Conservation (phyloP, 2,797 vertebrate species). For the Chelon labrosus region DNA sequence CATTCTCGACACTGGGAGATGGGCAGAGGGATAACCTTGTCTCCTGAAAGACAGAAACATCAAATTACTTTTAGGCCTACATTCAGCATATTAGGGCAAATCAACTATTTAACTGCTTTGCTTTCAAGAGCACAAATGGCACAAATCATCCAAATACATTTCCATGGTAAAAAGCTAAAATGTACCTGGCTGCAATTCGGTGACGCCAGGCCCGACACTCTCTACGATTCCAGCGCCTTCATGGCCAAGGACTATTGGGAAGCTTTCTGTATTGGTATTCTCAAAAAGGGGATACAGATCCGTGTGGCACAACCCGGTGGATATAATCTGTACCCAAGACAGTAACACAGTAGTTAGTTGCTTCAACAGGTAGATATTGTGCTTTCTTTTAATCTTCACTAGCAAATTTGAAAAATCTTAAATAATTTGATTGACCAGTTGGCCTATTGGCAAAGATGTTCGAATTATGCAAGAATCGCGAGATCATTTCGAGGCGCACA, state of each 20-base stretch:
- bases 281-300: conserved; percentile 84
- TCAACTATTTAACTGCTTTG: no score
- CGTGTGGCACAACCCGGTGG: conserved; percentile 81
- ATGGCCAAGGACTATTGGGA: conserved; percentile 85
- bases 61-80: not conserved
- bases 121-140: no score
- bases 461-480: no score
- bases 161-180: not conserved
- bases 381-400: not conserved
- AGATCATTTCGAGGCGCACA: no score
- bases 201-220: conserved; percentile 84
- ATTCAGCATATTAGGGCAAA: no score
- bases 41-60: conserved; percentile 80
- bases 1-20: conserved; percentile 91
- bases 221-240: conserved; percentile 84
- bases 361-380: not conserved
- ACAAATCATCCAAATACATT: no score
- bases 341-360: not conserved
- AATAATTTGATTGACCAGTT: no score
- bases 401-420: not conserved
- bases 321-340: conserved; percentile 71
- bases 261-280: conserved; percentile 67
- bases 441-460: no score
- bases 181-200: conserved; percentile 81
- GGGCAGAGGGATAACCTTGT: conserved; percentile 91